Base-by-base conservation (phyloP, 1,140 invertebrate species). In the Hesperophylax magnus region DNA sequence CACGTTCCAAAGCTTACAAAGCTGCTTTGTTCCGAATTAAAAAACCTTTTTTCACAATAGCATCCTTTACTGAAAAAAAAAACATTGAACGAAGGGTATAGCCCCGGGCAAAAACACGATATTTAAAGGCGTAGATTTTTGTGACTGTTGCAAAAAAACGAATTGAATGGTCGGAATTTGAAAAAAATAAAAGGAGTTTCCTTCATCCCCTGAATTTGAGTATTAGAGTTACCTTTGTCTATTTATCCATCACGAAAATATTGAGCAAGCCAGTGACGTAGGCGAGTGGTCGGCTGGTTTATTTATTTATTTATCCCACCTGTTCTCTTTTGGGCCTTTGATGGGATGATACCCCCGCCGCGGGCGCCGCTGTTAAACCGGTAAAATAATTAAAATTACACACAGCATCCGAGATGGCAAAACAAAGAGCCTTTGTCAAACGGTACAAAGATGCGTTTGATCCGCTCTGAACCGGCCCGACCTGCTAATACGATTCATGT, bases 271-370 rank as follows among this genome's bases (percentile, higher is more conserved):
- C 67, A 72, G 47, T 52, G 47, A 20, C 47, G 47, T 24, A 27
- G 18, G 20, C 34, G 22, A n/a, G 6, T 18, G 17, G 39, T 6
- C 39, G 39, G 39, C 39, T 11, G 39, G n/a, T n/a, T 47, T 76
- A 6, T 76, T 76, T 76, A 76, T 76, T 76, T 76, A 76, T 76
- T 76, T 76, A 76, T 60, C 22, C 72, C 72, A 76, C 72, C 72
- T 76, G 72, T 60, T 76, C 54, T n/a, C 72, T 60, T 76, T 76
- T 34, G 72, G 22, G 54, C 72, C 72, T 76, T 76, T 76, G 72
- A 76, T 27, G 54, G 72, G 56, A 22, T 24, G 47, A 53, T 54
- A 27, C 69, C 69, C 39, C 31, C 72, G 72, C 72, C 72, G 72
- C 72, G 72, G 72, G 72, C 72, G 72, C 72, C 27, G 15, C 53